A percentile compares a stretch with the other conserved stretches of the same genome.
Evolutionary conservation across 2,797 vertebrate species (phyloP).

Genomic region (Scarus forsteni): DNA sequence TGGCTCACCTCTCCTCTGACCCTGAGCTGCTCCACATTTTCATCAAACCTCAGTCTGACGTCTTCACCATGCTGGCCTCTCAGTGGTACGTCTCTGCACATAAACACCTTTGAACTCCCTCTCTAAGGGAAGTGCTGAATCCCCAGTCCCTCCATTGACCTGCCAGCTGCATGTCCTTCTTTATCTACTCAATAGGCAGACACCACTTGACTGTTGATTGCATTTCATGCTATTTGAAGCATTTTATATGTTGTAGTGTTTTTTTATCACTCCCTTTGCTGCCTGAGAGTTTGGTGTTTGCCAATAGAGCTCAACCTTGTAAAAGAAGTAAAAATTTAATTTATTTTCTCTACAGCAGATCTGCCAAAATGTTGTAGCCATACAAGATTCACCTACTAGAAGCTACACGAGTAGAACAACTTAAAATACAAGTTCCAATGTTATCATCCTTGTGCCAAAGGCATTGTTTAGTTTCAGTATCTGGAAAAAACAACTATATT

Average conservation of each 20-base stretch:
- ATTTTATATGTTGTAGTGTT: neutral
- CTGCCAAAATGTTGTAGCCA: too few relatives aligned
- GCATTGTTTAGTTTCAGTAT: too few relatives aligned
- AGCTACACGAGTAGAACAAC: too few relatives aligned
- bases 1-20: slow-evolving; percentile 94
- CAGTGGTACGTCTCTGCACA: slow-evolving; percentile 86
- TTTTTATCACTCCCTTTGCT: neutral
- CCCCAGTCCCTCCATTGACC: slow-evolving; percentile 7
- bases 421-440: too few relatives aligned
- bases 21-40: slow-evolving; percentile 91
- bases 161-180: slow-evolving; percentile 21
- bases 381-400: too few relatives aligned
- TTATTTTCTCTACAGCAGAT: too few relatives aligned
- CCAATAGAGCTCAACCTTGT: too few relatives aligned
- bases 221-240: too few relatives aligned
- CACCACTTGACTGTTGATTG: slow-evolving; percentile 1
- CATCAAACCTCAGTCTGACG: slow-evolving; percentile 86
- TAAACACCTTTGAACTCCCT: slow-evolving; percentile 28
- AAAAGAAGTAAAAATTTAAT: too few relatives aligned
- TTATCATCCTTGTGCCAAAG: too few relatives aligned
- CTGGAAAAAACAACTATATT: too few relatives aligned
- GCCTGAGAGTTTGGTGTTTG: too few relatives aligned
- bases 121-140: slow-evolving; percentile 55
- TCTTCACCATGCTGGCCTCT: slow-evolving; percentile 90
- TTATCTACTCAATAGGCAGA: neutral